Percentiles rank a stretch among this genome's conserved stretches.
phyloP scores from a whole-genome alignment of 30 jellyfish, hydroid and myxozoan species.

The Nemopilema nomurai region DNA sequence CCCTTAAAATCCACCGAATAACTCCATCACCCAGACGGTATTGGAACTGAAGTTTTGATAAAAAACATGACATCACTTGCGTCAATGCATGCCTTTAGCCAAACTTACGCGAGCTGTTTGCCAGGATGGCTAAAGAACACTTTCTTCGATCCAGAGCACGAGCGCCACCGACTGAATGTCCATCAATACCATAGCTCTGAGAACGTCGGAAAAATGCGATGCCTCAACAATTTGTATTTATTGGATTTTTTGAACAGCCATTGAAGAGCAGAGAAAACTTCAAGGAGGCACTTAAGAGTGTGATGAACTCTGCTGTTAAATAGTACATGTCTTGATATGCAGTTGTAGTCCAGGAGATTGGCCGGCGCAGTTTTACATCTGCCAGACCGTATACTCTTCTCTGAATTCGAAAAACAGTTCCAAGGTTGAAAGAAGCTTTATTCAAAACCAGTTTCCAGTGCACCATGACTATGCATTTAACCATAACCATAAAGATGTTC shows the following conservation, averaged over 20 bases:
- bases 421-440: not conserved
- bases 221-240: conserved; percentile 14
- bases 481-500: not conserved
- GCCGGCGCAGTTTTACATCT: conserved; percentile 26
- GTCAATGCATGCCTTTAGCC: not conserved
- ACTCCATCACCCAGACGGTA: conserved; percentile 2
- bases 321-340: not conserved
- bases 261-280: conserved; percentile 10
- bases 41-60: not conserved
- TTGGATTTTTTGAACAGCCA: conserved; percentile 1
- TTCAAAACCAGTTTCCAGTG: not conserved
- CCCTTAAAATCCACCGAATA: not conserved
- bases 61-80: not conserved
- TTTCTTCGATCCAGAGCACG: not conserved
- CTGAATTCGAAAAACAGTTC: not conserved
- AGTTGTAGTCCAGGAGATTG: conserved; percentile 11
- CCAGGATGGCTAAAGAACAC: conserved; percentile 20
- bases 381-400: not conserved
- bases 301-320: not conserved
- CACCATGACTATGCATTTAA: not conserved
- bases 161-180: conserved; percentile 9
- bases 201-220: conserved; percentile 11
- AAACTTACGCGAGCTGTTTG: conserved; percentile 4
- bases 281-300: not conserved
- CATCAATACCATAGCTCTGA: conserved; percentile 17